phyloP scores from a whole-genome alignment of 2,113 vertebrate genomes.

The Girardinichthys multiradiatus region DNA sequence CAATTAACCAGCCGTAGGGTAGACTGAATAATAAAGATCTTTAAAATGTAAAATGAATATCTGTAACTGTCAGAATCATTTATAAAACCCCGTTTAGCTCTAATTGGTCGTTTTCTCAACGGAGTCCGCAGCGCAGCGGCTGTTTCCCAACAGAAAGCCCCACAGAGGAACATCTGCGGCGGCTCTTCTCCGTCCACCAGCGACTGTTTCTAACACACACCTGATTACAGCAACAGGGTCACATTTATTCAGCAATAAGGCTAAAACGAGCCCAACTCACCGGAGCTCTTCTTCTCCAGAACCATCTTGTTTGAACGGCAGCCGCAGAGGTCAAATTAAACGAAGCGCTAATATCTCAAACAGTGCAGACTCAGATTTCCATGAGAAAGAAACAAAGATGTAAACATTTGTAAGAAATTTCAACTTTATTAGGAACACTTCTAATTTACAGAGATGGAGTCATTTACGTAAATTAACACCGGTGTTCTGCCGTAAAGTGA shows the following conservation, averaged over 20 bases:
- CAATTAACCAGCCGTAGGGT: neutral
- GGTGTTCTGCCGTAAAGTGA: too few species aligned
- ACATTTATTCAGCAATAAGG: neutral
- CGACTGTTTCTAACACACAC: neutral
- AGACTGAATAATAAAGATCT: rapidly evolving
- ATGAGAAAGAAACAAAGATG: neutral
- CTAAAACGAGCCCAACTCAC: conserved; percentile 20
- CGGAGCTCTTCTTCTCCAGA: conserved; percentile 71
- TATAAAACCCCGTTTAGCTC: neutral
- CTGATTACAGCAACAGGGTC: neutral
- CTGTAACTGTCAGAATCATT: neutral
- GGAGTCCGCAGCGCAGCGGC: neutral
- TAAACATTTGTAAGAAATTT: neutral
- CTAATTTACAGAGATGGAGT: too few species aligned
- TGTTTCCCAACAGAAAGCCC: neutral
- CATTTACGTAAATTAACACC: too few species aligned
- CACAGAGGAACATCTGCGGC: neutral
- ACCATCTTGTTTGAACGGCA: conserved; percentile 57
- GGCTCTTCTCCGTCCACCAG: neutral
- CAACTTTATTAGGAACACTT: too few species aligned
- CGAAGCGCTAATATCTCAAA: neutral
- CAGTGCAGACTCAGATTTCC: too few species aligned
- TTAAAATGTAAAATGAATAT: neutral
- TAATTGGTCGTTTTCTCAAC: neutral
- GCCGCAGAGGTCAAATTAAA: neutral